Conservation (phyloP, 2,888 invertebrate genomes). For the Nomada flava region DNA sequence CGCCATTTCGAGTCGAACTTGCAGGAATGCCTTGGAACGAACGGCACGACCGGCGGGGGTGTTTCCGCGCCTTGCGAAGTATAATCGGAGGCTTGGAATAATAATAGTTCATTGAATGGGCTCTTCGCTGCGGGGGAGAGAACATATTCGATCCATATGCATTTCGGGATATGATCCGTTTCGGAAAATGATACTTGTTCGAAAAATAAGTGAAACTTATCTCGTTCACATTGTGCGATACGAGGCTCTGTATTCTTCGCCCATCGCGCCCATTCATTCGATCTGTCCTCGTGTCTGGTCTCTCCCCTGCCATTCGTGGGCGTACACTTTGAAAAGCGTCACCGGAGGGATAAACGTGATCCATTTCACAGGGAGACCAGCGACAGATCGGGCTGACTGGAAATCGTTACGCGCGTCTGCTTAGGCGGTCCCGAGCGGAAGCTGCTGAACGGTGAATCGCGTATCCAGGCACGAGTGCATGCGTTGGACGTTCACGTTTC, state of each 20-base stretch:
- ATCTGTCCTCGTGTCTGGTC: neutral
- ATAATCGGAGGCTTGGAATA: neutral
- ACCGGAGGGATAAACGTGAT: neutral
- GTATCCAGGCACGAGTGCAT: constrained; percentile 12
- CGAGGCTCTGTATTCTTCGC: neutral
- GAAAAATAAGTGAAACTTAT: neutral
- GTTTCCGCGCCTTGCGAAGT: neutral
- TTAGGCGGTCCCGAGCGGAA: constrained; percentile 9
- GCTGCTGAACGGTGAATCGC: neutral
- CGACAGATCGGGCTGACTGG: neutral
- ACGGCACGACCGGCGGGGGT: neutral
- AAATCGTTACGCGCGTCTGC: constrained; percentile 22
- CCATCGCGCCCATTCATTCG: constrained; percentile 3
- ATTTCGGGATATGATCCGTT: no score
- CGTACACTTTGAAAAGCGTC: constrained; percentile 6
- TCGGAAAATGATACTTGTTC: neutral
- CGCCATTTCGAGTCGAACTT: constrained; percentile 26
- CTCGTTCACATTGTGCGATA: neutral
- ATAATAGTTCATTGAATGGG: neutral
- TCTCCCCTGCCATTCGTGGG: neutral
- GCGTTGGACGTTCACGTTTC: constrained; percentile 24
- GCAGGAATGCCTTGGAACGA: constrained; percentile 13
- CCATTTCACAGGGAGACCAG: neutral
- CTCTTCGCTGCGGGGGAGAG: no score
- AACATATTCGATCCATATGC: no score